Evolutionary conservation across 2,113 vertebrate genomes (phyloP).

Genomic region (Orientallactaga bullata): DNA sequence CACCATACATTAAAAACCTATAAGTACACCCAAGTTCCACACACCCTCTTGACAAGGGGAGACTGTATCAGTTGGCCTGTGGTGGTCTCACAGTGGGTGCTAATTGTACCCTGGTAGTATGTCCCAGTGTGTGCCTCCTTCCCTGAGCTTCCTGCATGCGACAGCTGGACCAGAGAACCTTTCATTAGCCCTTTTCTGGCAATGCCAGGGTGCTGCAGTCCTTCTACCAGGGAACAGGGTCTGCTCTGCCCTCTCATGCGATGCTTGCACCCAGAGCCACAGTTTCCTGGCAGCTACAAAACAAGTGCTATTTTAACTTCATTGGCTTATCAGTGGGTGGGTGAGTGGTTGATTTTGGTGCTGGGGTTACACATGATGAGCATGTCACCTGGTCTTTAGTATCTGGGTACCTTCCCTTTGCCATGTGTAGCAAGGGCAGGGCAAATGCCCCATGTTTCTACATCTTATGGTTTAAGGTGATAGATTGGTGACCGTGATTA

Average conservation of each 20-base stretch:
- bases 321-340: too few relatives aligned
- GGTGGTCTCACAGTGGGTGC: neutral
- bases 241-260: neutral
- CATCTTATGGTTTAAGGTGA: neutral
- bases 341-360: neutral
- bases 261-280: too few relatives aligned
- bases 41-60: neutral
- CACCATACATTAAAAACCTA: too few relatives aligned
- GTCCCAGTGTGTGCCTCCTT: neutral
- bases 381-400: too few relatives aligned
- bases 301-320: too few relatives aligned
- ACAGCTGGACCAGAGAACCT: too few relatives aligned
- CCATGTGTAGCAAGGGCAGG: neutral
- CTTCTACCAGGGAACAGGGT: too few relatives aligned
- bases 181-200: too few relatives aligned
- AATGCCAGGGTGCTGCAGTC: neutral
- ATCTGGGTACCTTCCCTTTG: too few relatives aligned
- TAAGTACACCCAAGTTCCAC: neutral
- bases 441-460: neutral
- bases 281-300: neutral
- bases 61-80: neutral
- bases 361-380: neutral
- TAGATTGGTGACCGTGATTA: too few relatives aligned
- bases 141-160: neutral
- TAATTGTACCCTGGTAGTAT: accelerated